Conservation (phyloP, 2,113 vertebrate genomes). For the Suncus etruscus region DNA sequence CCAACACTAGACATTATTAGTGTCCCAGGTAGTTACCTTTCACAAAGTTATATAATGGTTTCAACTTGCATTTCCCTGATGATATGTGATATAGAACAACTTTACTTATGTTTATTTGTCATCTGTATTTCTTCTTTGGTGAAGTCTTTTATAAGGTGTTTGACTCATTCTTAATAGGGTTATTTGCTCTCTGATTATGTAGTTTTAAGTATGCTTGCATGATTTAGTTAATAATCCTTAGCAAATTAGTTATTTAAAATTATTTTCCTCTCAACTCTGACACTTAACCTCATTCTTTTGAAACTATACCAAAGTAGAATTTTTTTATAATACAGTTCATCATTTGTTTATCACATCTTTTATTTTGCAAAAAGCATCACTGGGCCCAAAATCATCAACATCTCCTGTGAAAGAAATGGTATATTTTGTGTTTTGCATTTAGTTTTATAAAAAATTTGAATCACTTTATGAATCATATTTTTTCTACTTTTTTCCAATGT, state of each 20-base stretch:
- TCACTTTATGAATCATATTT: too few relatives aligned
- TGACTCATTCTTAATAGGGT: background rate
- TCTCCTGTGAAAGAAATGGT: background rate
- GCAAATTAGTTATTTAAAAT: too few relatives aligned
- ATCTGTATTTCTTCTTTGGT: background rate
- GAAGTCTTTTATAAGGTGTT: background rate
- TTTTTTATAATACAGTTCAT: background rate
- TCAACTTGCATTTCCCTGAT: background rate
- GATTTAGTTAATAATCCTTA: background rate
- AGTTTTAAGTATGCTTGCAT: background rate
- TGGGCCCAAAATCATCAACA: background rate
- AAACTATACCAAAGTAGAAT: background rate
- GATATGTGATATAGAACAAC: background rate
- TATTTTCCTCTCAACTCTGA: background rate
- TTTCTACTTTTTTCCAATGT: too few relatives aligned
- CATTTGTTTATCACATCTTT: too few relatives aligned
- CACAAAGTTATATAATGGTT: too few relatives aligned
- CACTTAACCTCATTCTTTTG: background rate
- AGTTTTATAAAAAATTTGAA: background rate
- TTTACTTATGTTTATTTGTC: background rate
- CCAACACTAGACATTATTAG: too few relatives aligned
- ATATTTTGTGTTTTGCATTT: slow-evolving; percentile 15
- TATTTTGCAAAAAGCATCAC: background rate
- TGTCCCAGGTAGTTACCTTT: too few relatives aligned
- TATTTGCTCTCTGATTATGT: background rate